phyloP scores from a whole-genome alignment of 2,888 invertebrate species.

The Mimas tiliae region DNA sequence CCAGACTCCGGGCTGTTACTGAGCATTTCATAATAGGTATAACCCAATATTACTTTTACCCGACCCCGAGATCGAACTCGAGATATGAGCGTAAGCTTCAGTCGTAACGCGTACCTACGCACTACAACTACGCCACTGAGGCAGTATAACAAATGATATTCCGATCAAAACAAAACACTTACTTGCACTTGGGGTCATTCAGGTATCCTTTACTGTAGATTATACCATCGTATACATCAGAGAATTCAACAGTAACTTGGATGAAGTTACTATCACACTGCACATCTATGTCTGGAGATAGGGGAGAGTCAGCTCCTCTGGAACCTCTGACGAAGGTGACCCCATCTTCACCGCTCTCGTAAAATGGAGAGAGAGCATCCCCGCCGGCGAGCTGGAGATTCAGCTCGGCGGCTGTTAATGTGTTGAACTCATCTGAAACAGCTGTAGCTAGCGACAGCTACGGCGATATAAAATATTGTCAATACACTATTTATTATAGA shows the following conservation, averaged over 20 bases:
- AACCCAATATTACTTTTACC: too few species aligned
- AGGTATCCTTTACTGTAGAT: slow-evolving; percentile 89
- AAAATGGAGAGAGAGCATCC: slow-evolving; percentile 72
- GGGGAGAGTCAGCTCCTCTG: slow-evolving; percentile 80
- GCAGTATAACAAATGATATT: too few species aligned
- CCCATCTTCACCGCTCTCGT: slow-evolving; percentile 69
- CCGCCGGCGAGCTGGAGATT: slow-evolving; percentile 70
- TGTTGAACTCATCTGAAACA: slow-evolving; percentile 71
- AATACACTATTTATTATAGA: too few species aligned
- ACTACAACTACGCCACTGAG: too few species aligned
- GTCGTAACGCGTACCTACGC: too few species aligned
- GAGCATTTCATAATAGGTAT: too few species aligned
- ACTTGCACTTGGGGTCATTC: slow-evolving; percentile 88
- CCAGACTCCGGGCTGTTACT: too few species aligned
- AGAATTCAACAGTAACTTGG: slow-evolving; percentile 86
- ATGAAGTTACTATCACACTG: slow-evolving; percentile 85
- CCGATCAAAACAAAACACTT: slow-evolving; percentile 48
- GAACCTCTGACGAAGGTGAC: slow-evolving; percentile 77
- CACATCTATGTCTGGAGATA: slow-evolving; percentile 84
- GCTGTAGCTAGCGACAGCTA: slow-evolving; percentile 84
- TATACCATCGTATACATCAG: slow-evolving; percentile 87
- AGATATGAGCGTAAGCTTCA: too few species aligned
- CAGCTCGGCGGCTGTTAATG: slow-evolving; percentile 75
- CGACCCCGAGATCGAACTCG: too few species aligned
- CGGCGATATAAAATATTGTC: slow-evolving; percentile 33